These are phyloP conservation scores for Gavia stellata DNA, from an alignment of 2,113 vertebrate genomes.

Conservation along the genomic window DNA sequence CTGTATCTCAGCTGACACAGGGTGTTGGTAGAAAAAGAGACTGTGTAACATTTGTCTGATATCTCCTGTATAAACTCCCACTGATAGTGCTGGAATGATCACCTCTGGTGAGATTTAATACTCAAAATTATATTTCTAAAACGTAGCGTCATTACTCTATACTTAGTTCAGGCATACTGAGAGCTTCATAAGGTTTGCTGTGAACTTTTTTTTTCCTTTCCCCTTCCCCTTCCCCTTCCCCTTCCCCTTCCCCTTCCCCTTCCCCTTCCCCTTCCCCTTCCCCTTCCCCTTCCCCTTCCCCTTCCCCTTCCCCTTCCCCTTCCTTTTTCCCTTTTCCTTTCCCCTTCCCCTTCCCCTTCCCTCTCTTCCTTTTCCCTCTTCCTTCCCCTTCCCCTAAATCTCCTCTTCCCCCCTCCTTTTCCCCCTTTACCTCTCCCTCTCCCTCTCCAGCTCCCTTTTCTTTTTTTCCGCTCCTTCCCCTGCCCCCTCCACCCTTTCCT, in stretches of 20 bases:
- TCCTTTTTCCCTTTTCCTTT: too few species aligned
- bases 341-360: neutral
- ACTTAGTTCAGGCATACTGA: neutral
- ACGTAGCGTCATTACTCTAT: neutral
- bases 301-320: too few species aligned
- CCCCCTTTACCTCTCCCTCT: neutral
- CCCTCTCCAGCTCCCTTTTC: neutral
- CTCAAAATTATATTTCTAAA: neutral
- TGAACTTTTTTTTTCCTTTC: too few species aligned
- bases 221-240: too few species aligned
- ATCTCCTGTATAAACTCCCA: neutral
- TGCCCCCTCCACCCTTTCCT: accelerated
- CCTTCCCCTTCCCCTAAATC: neutral
- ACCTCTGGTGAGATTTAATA: neutral
- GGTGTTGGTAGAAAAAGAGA: neutral
- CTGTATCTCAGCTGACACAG: neutral
- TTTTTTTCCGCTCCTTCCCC: too few species aligned
- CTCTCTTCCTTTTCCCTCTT: neutral
- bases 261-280: too few species aligned
- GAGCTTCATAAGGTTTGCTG: neutral
- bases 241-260: too few species aligned
- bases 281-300: neutral
- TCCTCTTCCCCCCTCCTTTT: neutral
- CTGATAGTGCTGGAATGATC: neutral
- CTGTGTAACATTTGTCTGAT: neutral